Evolutionary conservation across 2,113 vertebrate genomes (phyloP).

Genomic region (Australoheros scitulus): DNA sequence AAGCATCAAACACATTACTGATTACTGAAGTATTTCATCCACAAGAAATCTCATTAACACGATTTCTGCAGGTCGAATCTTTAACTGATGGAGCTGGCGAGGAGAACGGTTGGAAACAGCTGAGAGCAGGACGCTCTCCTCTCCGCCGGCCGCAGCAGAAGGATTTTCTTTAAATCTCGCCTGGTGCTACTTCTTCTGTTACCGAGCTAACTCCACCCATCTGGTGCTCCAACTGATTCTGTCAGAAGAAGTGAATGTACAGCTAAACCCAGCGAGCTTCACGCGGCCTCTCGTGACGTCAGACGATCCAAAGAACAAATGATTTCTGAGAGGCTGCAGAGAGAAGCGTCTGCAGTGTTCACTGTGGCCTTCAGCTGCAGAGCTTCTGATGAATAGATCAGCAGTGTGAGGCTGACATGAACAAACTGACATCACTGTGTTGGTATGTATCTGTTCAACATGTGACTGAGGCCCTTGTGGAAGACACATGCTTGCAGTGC

Average conservation of each 20-base stretch:
- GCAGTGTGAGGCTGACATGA: conserved; percentile 51
- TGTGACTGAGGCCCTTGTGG: conserved; percentile 70
- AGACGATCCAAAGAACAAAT: not conserved
- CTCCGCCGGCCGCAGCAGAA: not conserved
- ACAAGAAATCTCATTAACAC: not conserved
- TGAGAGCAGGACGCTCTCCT: not conserved
- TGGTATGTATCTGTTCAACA: conserved; percentile 69
- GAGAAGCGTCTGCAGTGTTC: not conserved
- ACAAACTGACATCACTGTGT: conserved; percentile 66
- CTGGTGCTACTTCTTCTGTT: not conserved
- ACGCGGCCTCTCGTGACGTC: not conserved
- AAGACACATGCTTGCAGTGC: conserved; percentile 31
- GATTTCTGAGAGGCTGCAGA: not conserved
- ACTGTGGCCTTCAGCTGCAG: conserved; percentile 48
- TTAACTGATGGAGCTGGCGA: fast-evolving
- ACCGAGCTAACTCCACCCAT: not conserved
- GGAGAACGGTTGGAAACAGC: not conserved
- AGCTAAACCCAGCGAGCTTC: not conserved
- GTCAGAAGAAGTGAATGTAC: not conserved
- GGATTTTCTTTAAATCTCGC: not conserved
- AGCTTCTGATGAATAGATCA: conserved; percentile 55
- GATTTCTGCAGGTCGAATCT: not conserved
- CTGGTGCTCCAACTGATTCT: not conserved
- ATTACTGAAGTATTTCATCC: not conserved
- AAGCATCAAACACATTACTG: not conserved